Conservation (phyloP, 2,113 vertebrate species). For the Bos javanicus region DNA sequence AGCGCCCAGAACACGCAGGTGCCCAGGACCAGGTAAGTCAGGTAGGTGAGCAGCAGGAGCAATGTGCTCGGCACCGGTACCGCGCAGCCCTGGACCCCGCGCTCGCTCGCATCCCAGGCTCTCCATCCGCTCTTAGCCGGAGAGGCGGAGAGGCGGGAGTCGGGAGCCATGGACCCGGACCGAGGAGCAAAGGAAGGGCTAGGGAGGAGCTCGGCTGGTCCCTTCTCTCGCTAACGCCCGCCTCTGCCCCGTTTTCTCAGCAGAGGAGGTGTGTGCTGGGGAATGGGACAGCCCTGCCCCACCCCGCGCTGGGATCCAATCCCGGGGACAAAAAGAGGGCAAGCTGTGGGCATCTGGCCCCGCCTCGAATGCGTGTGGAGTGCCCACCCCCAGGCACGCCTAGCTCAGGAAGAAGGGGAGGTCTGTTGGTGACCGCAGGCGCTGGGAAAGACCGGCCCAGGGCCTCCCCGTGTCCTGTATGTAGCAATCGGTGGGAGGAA, state of each 20-base stretch:
- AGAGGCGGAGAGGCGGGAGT: neutral
- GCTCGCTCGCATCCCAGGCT: neutral
- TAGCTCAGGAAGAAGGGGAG: neutral
- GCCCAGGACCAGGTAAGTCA: slow-evolving; percentile 86
- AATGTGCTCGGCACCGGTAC: slow-evolving; percentile 78
- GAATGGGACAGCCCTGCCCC: neutral
- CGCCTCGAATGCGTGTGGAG: neutral
- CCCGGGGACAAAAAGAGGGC: neutral
- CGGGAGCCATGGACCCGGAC: neutral
- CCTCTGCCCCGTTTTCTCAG: neutral
- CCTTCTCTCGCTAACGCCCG: neutral
- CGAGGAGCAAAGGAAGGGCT: neutral
- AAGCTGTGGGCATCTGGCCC: neutral
- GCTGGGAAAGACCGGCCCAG: neutral
- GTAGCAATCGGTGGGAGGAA: neutral
- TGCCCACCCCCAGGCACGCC: neutral
- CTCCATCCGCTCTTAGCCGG: neutral
- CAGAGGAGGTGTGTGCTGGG: neutral
- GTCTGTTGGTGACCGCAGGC: neutral
- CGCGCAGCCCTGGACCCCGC: neutral
- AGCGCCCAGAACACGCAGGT: slow-evolving; percentile 87
- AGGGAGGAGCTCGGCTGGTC: too few species aligned
- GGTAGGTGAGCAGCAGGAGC: slow-evolving; percentile 81
- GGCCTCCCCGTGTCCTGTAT: neutral
- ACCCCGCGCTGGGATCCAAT: slow-evolving; percentile 7